These are phyloP conservation scores for Cygnus atratus DNA, from an alignment of 2,113 vertebrate species.

Conservation along the genomic window DNA sequence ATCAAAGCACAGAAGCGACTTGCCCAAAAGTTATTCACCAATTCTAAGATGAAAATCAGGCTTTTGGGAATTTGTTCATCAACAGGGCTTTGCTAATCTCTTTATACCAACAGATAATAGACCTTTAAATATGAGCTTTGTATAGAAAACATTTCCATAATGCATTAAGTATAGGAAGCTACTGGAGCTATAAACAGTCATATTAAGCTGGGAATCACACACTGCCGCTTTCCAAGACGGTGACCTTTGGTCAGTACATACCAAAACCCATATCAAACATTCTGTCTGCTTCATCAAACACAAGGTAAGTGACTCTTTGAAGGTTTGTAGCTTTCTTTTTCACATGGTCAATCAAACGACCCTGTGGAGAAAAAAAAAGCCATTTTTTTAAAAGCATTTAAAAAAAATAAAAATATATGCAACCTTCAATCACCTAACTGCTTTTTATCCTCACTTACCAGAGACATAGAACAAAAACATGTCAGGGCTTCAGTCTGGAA, in stretches of 20 bases:
- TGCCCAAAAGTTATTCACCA: not conserved
- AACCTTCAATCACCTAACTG: not conserved
- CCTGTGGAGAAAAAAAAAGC: conserved; percentile 71
- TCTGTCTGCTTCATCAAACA: conserved; percentile 98
- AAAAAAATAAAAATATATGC: not conserved
- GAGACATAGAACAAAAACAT: not conserved
- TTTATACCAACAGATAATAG: not conserved
- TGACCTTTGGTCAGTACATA: conserved; percentile 66
- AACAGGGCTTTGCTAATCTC: not conserved
- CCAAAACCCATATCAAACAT: conserved; percentile 99
- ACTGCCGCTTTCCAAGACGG: not conserved
- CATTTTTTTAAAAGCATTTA: not conserved
- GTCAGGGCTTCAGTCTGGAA: not conserved
- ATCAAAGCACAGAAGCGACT: not conserved
- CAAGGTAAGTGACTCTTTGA: conserved; percentile 95
- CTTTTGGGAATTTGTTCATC: not conserved
- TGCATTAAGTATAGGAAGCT: not conserved
- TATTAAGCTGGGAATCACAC: not conserved
- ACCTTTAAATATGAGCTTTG: not conserved
- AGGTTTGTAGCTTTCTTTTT: conserved; percentile 99
- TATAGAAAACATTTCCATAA: not conserved
- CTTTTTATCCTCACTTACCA: not conserved
- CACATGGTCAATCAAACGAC: conserved; percentile 97
- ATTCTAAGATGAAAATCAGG: not conserved
- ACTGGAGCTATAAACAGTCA: not conserved